These are phyloP conservation scores for Synergus itoensis DNA, from an alignment of 2,888 invertebrate species.

Conservation along the genomic window DNA sequence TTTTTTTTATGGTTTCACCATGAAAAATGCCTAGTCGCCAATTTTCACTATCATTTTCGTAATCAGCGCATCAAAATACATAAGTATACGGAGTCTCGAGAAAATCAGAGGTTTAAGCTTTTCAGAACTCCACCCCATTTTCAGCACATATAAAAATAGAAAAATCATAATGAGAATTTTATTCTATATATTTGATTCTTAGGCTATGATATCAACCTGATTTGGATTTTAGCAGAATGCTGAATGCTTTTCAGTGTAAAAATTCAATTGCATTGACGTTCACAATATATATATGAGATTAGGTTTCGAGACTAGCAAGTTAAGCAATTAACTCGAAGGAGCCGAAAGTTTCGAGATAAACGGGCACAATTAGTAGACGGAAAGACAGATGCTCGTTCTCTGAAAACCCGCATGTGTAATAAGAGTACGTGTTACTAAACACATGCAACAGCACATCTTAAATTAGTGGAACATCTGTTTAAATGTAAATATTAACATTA, in stretches of 20 bases:
- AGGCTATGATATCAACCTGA: no score
- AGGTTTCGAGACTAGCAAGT: constrained; percentile 23
- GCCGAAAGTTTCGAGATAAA: constrained; percentile 47
- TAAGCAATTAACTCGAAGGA: constrained; percentile 34
- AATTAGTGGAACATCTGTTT: not conserved
- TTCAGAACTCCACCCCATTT: no score
- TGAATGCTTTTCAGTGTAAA: not conserved
- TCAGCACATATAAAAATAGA: not conserved
- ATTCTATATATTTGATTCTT: no score
- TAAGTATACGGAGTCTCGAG: no score
- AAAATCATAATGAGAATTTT: not conserved
- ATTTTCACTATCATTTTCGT: no score
- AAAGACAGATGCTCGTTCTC: constrained; percentile 53
- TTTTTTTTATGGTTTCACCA: no score
- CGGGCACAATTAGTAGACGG: constrained; percentile 57
- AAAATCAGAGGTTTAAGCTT: no score
- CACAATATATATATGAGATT: not conserved
- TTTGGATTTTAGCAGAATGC: not conserved
- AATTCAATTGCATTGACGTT: not conserved
- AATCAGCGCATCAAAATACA: no score
- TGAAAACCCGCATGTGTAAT: constrained; percentile 19
- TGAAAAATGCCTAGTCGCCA: no score
- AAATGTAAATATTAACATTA: constrained; percentile 24
- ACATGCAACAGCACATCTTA: not conserved
- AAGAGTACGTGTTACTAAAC: constrained; percentile 13